These are phyloP conservation scores for Stenichneumon culpator DNA, from an alignment of 2,888 invertebrate genomes.

Conservation along the genomic window DNA sequence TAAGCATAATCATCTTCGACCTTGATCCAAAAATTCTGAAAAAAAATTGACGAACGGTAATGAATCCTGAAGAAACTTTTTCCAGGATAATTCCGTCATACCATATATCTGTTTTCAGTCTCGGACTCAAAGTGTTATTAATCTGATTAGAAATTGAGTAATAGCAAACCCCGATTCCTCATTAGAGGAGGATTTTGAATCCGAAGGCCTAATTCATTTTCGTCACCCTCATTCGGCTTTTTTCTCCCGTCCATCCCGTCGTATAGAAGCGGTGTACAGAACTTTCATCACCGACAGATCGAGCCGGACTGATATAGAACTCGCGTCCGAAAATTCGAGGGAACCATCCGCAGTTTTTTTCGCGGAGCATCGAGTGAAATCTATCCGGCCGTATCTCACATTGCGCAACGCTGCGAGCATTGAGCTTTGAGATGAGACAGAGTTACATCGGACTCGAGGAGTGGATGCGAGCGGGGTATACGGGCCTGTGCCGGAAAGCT, in stretches of 20 bases:
- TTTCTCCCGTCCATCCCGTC: constrained; percentile 15
- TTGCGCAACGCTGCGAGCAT: background rate
- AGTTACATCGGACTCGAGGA: constrained; percentile 9
- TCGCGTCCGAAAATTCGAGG: constrained; percentile 6
- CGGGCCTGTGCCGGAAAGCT: constrained; percentile 36
- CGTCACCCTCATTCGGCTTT: constrained; percentile 38
- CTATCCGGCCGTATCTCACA: constrained; percentile 69
- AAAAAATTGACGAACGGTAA: background rate
- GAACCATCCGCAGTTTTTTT: constrained; percentile 15
- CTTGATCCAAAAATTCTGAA: background rate
- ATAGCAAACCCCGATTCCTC: background rate
- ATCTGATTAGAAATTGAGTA: too few relatives aligned
- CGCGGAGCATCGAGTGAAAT: constrained; percentile 62
- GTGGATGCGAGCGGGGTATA: constrained; percentile 33
- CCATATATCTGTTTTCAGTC: too few relatives aligned
- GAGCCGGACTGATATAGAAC: constrained; percentile 26
- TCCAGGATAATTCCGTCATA: too few relatives aligned
- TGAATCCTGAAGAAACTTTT: too few relatives aligned
- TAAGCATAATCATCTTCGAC: background rate
- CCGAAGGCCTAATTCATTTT: constrained; percentile 67
- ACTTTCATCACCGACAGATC: constrained; percentile 44
- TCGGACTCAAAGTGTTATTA: too few relatives aligned
- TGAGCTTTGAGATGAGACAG: constrained; percentile 31
- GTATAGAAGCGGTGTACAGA: constrained; percentile 22
- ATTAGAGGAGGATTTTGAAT: background rate